Evolutionary conservation across 2,888 invertebrate genomes (phyloP), one percentile per base, ranked within the genome.

Genomic region (Amphiduros pacificus): DNA sequence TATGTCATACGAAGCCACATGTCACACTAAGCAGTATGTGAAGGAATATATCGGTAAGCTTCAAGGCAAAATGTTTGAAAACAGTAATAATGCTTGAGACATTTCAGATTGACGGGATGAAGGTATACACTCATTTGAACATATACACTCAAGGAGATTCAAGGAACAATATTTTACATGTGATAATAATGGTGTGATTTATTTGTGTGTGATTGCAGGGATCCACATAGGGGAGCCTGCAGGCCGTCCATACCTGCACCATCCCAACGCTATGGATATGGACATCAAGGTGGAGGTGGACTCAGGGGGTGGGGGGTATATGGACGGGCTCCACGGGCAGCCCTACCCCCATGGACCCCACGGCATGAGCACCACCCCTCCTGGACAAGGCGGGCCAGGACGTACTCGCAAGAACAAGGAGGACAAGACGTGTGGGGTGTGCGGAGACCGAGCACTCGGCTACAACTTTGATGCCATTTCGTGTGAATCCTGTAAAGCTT

Each of bases 381-480:
- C 27, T 41, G 29, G 40, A 14, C 28, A 31, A 41, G 22, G 24
- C 17, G 50, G 51, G 28, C 36, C 36, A 9, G 54, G 50, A 24
- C 50, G 68, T 3, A 55, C 61, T 17, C 72, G 80, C 24, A 79
- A 80, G 69, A 74, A 76, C 65, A 81, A 81, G 62, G 82, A 82
- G 66, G 82, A 81, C 69, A 82, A 82, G 69, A 76, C 77, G 55
- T 82, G 81, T 61, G 82, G 82, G 0, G 81, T 82, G 51, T 82
- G 82, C 60, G 82, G 82, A 2, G 82, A 82, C 67, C 67, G 79
- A 27, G 82, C 82, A 5, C 75, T 82, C 26, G 81, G 81, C 31
- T 82, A 81, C 73, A 82, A 82, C 73, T 82, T 82, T 61, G 82
- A 82, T 71, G 82, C 82, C 73, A 81, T 82, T 60, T 81, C 81